Conservation (phyloP, 92 coral and sea anemone genomes). For the Scolanthus callimorphus region DNA sequence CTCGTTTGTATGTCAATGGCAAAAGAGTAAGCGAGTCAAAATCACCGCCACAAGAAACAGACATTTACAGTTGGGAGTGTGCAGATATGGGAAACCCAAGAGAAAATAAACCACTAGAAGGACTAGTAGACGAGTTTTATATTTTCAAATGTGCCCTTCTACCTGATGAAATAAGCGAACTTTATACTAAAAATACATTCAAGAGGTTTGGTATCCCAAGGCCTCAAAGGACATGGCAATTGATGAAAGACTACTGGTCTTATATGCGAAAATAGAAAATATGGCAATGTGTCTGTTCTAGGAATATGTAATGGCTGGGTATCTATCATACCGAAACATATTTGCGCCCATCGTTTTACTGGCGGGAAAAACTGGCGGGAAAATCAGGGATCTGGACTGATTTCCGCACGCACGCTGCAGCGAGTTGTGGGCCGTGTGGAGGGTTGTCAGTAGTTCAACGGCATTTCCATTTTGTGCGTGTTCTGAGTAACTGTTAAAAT, state of each 20-base stretch:
- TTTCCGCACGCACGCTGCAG: no score
- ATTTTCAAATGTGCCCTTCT: constrained; percentile 88
- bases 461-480: no score
- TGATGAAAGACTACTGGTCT: no score
- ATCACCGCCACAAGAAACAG: constrained; percentile 12
- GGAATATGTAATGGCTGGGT: background rate
- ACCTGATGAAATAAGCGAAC: constrained; percentile 71
- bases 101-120: constrained; percentile 63
- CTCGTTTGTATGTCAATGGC: constrained; percentile 86
- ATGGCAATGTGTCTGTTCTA: no score
- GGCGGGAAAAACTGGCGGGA: no score
- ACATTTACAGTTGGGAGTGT: constrained; percentile 70
- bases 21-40: constrained; percentile 23
- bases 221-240: no score
- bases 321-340: background rate
- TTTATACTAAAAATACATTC: constrained; percentile 68
- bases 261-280: no score
- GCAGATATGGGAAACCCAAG: constrained; percentile 72
- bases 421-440: no score
- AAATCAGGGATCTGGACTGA: no score
- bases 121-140: constrained; percentile 83
- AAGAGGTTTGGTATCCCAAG: constrained; percentile 75
- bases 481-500: no score
- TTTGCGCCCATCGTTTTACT: no score
- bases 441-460: no score